Base-by-base conservation (phyloP, 2,888 invertebrate species). In the Siphonodentalium dalli region DNA sequence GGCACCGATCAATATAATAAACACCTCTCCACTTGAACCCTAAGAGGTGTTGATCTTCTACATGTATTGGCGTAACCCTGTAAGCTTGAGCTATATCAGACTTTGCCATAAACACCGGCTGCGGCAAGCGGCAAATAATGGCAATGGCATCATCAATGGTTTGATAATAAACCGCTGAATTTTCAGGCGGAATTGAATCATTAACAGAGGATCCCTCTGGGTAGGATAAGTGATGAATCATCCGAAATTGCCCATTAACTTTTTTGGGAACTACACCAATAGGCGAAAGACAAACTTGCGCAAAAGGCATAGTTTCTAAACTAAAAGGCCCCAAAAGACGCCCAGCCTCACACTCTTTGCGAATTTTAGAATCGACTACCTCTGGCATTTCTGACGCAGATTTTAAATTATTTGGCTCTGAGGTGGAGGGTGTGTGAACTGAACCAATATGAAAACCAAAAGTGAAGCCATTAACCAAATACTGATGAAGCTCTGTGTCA, bases 201-300 rank as follows among this genome's bases (percentile, higher is more conserved):
- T 58, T 58, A 7, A 54, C 40, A 9, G 58, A 54, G 1, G 26
- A 31, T 15, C 41, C 44, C 24, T 37, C 8, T 1, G 58, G 54
- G 18, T 44, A 49, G 6, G 54, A 58, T 24, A 58, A 33, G 28
- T 58, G 48, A 26, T 58, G 58, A 1, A 54, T 58, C 23, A 54
- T 8, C 1, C 58, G 40, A 24, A 35, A 58, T 15, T 49, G 23
- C 2, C 35, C 34, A 0, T 4, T n/a, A 11, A 23, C 42, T 13
- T 41, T 27, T 44, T 54, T 47, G 8, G 47, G 47, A 20, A 48
- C 33, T 9, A 49, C 20, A 11, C 49, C 49, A n/a, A 54, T 33
- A 3, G 54, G 54, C 1, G 54, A 54, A 24, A 39, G 18, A n/a
- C 42, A 29, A 18, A 54, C 39, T 18, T 37, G n/a, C 1, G 31